Evolutionary conservation across 35 echinoderm and acorn worm species (phyloP).

Genomic region (Ophiothrix spiculata): DNA sequence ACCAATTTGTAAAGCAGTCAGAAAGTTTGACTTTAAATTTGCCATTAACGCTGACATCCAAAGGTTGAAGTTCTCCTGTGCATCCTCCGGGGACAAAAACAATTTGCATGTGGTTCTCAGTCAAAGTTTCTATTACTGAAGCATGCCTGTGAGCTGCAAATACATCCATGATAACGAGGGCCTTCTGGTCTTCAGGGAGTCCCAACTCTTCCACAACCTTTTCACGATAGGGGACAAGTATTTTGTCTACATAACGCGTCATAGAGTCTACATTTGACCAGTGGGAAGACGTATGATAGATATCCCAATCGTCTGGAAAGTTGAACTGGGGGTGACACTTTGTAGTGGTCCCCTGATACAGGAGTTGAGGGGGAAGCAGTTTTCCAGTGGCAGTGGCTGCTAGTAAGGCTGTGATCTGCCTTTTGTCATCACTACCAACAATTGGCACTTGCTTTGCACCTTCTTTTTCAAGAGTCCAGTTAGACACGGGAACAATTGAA

Average conservation of each 20-base stretch:
- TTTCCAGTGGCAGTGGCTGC: slow-evolving; percentile 20
- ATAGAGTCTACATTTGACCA: slow-evolving; percentile 32
- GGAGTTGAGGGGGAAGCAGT: slow-evolving; percentile 49
- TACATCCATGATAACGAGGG: background rate
- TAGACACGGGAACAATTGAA: slow-evolving; percentile 17
- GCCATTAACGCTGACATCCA: background rate
- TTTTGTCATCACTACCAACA: slow-evolving; percentile 53
- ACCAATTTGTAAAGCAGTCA: background rate
- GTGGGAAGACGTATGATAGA: slow-evolving; percentile 38
- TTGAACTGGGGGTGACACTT: slow-evolving; percentile 41
- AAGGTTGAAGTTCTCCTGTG: background rate
- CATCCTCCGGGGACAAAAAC: background rate
- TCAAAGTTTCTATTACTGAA: background rate
- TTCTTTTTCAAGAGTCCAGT: slow-evolving; percentile 36
- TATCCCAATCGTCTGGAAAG: slow-evolving; percentile 57
- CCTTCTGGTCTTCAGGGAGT: background rate
- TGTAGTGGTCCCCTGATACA: slow-evolving; percentile 50
- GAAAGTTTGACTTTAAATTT: background rate
- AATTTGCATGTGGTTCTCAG: background rate
- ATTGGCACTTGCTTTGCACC: slow-evolving; percentile 38
- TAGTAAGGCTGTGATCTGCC: slow-evolving; percentile 39
- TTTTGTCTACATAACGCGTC: slow-evolving; percentile 22
- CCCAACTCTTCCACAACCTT: background rate
- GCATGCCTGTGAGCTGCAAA: background rate
- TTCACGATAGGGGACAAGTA: background rate